These are phyloP conservation scores for Drosophila aldrichi DNA, from an alignment of 2,888 invertebrate species.

Conservation along the genomic window DNA sequence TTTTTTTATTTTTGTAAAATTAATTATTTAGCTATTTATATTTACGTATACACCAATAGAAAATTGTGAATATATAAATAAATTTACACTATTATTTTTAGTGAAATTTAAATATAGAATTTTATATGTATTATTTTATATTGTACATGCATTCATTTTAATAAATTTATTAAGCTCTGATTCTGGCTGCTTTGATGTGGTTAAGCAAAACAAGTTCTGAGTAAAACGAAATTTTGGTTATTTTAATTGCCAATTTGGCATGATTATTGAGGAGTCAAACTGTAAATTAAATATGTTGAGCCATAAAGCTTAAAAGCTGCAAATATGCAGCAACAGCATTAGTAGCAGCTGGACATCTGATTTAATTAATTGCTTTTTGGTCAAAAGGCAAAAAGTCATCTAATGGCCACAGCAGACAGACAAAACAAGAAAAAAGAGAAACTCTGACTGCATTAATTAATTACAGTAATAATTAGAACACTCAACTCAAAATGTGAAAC, in stretches of 20 bases:
- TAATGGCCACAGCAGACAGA: slow-evolving; percentile 3
- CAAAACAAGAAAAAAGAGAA: not conserved
- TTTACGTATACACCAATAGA: no score
- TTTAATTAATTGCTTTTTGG: slow-evolving; percentile 5
- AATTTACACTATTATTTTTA: no score
- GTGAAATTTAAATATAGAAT: no score
- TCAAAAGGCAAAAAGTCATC: not conserved
- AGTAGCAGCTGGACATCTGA: slow-evolving; percentile 4
- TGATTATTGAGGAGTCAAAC: not conserved
- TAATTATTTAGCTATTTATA: no score
- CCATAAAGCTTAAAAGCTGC: not conserved
- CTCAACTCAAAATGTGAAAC: not conserved
- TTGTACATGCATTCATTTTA: no score
- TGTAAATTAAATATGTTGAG: not conserved
- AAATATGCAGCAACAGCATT: not conserved
- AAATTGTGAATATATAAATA: no score
- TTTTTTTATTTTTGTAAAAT: no score
- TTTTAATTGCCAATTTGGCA: not conserved
- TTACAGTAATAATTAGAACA: not conserved
- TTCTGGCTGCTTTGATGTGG: not conserved
- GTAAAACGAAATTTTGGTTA: not conserved
- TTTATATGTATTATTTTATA: no score
- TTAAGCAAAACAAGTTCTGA: not conserved
- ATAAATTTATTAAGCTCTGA: not conserved
- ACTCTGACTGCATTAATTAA: not conserved